These are phyloP conservation scores for Fissipunctia ypsillon DNA, from an alignment of 2,888 invertebrate genomes.

Conservation along the genomic window DNA sequence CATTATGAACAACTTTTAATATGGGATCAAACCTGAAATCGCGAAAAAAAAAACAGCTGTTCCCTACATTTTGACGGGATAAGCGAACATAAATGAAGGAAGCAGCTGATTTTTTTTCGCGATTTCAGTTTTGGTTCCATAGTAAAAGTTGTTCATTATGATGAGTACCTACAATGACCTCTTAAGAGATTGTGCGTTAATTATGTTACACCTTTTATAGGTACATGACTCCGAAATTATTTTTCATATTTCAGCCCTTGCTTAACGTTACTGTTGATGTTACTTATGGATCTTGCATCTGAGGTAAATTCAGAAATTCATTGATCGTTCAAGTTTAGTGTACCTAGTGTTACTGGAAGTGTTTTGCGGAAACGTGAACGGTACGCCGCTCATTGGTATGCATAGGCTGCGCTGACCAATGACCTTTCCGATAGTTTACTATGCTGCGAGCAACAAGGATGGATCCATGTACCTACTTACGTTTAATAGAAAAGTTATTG, in stretches of 20 bases:
- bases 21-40: no score
- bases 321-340: not conserved
- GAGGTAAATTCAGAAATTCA: not conserved
- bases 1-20: no score
- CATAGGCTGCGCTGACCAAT: slow-evolving; percentile 59
- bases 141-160: no score
- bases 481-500: slow-evolving; percentile 15
- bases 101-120: no score
- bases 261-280: no score
- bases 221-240: not conserved
- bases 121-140: no score
- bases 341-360: slow-evolving; percentile 48
- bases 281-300: not conserved
- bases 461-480: slow-evolving; percentile 26
- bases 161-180: no score
- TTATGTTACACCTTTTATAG: no score
- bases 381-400: slow-evolving; percentile 66
- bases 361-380: slow-evolving; percentile 67
- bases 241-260: not conserved
- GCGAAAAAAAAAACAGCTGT: no score
- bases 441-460: slow-evolving; percentile 63
- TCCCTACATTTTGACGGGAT: no score
- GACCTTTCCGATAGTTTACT: slow-evolving; percentile 68
- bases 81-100: no score
- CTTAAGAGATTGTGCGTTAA: no score